Evolutionary conservation across 1,140 invertebrate species (phyloP).

Genomic region (Nephotettix cincticeps): DNA sequence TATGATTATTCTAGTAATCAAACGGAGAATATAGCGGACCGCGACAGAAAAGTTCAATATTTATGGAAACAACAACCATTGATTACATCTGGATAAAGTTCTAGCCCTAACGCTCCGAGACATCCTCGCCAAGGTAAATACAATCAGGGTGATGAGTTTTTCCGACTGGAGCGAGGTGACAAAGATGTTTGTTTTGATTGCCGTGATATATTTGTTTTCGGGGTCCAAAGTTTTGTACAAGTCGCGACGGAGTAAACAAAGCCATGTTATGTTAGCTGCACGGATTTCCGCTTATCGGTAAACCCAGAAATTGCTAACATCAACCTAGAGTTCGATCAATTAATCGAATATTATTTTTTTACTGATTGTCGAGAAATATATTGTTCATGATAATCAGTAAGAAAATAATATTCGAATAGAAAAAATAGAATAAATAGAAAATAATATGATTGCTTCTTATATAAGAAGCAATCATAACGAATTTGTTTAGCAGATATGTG

Average conservation of each 20-base stretch:
- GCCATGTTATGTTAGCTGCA: neutral
- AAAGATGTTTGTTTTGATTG: conserved; percentile 12
- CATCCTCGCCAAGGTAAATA: conserved; percentile 15
- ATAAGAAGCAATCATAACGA: neutral
- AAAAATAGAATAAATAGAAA: too few species aligned
- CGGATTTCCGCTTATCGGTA: neutral
- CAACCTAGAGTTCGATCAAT: neutral
- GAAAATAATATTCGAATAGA: too few species aligned
- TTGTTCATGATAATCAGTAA: too few species aligned
- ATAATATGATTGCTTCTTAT: too few species aligned
- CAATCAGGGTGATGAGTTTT: conserved; percentile 8
- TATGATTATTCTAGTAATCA: too few species aligned
- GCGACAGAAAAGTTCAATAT: too few species aligned
- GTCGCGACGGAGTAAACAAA: neutral
- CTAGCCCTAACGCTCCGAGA: too few species aligned
- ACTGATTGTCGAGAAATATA: too few species aligned
- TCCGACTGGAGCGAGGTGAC: conserved; percentile 2
- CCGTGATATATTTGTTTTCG: conserved; percentile 6
- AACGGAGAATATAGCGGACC: too few species aligned
- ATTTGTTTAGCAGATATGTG: neutral
- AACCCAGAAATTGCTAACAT: neutral
- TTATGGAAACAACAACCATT: too few species aligned
- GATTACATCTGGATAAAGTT: too few species aligned
- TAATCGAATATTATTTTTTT: too few species aligned
- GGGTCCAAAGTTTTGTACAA: neutral